phyloP scores from a whole-genome alignment of 1,140 invertebrate genomes.

The Heliconius nattereri region DNA sequence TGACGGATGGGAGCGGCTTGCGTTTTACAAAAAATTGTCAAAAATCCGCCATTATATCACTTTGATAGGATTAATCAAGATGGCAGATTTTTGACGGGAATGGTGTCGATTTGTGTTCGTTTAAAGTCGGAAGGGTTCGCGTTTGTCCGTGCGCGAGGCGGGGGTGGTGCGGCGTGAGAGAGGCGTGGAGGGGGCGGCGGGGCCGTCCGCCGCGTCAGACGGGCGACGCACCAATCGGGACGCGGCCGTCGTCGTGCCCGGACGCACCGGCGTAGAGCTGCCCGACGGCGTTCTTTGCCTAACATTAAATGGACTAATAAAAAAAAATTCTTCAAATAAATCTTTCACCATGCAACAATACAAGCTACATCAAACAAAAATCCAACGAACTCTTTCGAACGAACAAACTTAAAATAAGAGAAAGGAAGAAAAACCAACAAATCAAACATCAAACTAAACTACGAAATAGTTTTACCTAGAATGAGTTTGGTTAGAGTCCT shows the following conservation, averaged over 20 bases:
- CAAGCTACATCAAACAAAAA: conserved; percentile 35
- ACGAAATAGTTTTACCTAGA: conserved; percentile 70
- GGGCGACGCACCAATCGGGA: conserved; percentile 84
- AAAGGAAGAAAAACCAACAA: neutral
- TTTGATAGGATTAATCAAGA: conserved; percentile 25
- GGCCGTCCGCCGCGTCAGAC: conserved; percentile 84
- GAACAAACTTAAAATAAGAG: neutral
- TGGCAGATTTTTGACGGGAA: conserved; percentile 42
- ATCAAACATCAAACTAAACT: neutral
- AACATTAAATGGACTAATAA: conserved; percentile 21
- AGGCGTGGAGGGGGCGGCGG: conserved; percentile 63
- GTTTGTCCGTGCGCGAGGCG: conserved; percentile 72
- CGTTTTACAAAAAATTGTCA: conserved; percentile 34
- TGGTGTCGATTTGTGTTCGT: conserved; percentile 48
- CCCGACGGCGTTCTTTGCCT: conserved; percentile 87
- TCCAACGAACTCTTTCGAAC: neutral
- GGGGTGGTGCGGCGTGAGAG: conserved; percentile 69
- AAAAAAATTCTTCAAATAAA: neutral
- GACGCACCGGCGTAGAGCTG: conserved; percentile 85
- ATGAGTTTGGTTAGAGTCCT: conserved; percentile 75
- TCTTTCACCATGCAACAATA: conserved; percentile 44
- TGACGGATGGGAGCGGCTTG: conserved; percentile 51
- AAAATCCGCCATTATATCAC: conserved; percentile 38
- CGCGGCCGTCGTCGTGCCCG: conserved; percentile 83
- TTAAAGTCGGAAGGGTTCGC: conserved; percentile 80